A percentile compares a stretch with the other conserved stretches of the same genome.
These are phyloP conservation scores for Onychomys torridus DNA, from an alignment of 2,797 vertebrate genomes.

Conservation along the genomic window DNA sequence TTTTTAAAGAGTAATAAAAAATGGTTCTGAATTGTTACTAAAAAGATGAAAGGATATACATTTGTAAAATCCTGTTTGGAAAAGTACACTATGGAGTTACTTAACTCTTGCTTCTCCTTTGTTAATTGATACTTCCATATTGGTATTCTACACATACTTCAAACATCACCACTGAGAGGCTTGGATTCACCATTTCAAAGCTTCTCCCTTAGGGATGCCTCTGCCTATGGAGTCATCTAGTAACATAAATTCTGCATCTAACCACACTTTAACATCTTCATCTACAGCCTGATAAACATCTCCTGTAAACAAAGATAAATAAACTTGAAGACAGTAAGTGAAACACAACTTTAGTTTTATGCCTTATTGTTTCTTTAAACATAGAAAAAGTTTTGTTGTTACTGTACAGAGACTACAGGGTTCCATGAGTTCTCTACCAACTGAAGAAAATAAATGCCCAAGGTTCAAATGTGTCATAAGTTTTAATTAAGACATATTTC, in stretches of 20 bases:
- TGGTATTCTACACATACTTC: not conserved
- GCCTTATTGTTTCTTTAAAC: not conserved
- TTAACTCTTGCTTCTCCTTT: not conserved
- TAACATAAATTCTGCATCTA: not conserved
- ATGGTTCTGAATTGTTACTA: slow-evolving; percentile 28
- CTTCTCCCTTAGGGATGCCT: not conserved
- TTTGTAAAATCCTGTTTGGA: slow-evolving; percentile 15
- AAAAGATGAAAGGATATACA: slow-evolving; percentile 9
- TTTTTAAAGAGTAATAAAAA: not conserved
- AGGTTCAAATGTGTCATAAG: not conserved
- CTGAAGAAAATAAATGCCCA: slow-evolving; percentile 9
- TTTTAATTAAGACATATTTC: not conserved
- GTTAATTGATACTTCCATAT: not conserved
- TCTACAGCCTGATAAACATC: not conserved
- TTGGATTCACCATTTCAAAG: not conserved
- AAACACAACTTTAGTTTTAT: not conserved
- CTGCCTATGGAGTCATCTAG: not conserved
- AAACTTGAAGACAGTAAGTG: not conserved
- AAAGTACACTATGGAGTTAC: not conserved
- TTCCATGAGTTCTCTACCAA: not conserved
- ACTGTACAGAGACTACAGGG: not conserved
- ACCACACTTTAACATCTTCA: not conserved
- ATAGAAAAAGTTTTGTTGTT: not conserved
- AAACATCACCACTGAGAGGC: not conserved
- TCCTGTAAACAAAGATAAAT: not conserved